These are phyloP conservation scores for Thermophis baileyi DNA, from an alignment of 2,113 vertebrate species.

Conservation along the genomic window DNA sequence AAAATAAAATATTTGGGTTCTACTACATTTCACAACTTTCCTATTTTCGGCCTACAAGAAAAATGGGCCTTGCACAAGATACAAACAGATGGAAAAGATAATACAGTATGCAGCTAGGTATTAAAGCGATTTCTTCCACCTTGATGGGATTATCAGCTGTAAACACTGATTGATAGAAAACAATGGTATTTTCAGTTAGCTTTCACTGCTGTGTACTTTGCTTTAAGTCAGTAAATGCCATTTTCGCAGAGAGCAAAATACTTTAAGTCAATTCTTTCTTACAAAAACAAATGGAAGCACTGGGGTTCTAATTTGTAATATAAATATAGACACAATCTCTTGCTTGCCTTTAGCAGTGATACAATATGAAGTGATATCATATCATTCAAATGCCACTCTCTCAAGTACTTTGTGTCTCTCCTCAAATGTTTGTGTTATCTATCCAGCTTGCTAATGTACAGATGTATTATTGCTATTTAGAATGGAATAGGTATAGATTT, in stretches of 20 bases:
- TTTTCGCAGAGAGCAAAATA: neutral
- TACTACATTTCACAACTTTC: neutral
- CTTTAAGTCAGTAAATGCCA: neutral
- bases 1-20: neutral
- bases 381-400: neutral
- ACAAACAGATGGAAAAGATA: neutral
- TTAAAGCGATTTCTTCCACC: neutral
- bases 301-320: neutral
- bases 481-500: neutral
- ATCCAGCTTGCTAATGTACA: neutral
- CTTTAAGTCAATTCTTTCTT: neutral
- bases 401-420: neutral
- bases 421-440: neutral
- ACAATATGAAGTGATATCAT: neutral
- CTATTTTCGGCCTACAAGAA: neutral
- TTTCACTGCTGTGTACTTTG: neutral
- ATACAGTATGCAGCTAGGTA: too few relatives aligned
- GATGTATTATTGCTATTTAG: neutral
- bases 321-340: neutral
- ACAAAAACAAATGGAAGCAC: neutral
- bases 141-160: neutral
- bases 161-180: neutral
- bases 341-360: neutral
- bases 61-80: neutral
- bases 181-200: neutral